A percentile compares a stretch with the other conserved stretches of the same genome.
phyloP scores from a whole-genome alignment of 92 coral and sea anemone genomes.

The Palythoa grandiflora region DNA sequence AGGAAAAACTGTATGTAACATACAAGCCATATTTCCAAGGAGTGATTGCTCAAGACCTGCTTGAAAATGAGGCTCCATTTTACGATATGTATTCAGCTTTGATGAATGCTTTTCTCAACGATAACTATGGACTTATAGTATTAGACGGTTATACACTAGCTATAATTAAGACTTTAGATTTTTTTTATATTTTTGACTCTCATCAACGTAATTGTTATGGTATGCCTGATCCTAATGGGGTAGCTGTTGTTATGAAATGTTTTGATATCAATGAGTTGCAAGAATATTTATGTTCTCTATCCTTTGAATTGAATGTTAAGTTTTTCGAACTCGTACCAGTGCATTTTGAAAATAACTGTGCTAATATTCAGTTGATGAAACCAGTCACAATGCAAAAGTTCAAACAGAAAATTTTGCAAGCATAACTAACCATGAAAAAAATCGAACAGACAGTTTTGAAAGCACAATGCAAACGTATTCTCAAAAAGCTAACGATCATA shows the following conservation, averaged over 20 bases:
- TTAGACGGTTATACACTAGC: constrained; percentile 24
- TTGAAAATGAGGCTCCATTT: constrained; percentile 14
- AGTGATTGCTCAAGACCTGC: constrained; percentile 13
- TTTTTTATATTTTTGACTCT: constrained; percentile 13
- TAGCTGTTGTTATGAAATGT: constrained; percentile 35
- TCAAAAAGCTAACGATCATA: background rate
- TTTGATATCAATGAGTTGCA: constrained; percentile 13
- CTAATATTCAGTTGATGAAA: constrained; percentile 12
- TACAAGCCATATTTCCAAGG: constrained; percentile 17
- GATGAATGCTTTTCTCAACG: constrained; percentile 15
- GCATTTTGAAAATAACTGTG: background rate
- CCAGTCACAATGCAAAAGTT: background rate
- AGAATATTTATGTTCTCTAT: constrained; percentile 34
- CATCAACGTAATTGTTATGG: constrained; percentile 32
- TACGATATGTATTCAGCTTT: constrained; percentile 9
- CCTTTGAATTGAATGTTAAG: constrained; percentile 18
- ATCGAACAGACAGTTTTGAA: constrained; percentile 4
- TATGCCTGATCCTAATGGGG: constrained; percentile 43
- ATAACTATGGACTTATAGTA: constrained; percentile 27
- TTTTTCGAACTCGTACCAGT: constrained; percentile 14
- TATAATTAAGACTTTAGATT: constrained; percentile 26
- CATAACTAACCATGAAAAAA: background rate
- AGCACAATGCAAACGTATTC: constrained; percentile 1
- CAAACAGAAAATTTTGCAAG: background rate
- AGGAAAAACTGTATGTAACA: constrained; percentile 12